Evolutionary conservation across 2,113 vertebrate genomes (phyloP), one percentile per base, ranked within the genome.

Genomic region (Brachypodius melanocephalos): DNA sequence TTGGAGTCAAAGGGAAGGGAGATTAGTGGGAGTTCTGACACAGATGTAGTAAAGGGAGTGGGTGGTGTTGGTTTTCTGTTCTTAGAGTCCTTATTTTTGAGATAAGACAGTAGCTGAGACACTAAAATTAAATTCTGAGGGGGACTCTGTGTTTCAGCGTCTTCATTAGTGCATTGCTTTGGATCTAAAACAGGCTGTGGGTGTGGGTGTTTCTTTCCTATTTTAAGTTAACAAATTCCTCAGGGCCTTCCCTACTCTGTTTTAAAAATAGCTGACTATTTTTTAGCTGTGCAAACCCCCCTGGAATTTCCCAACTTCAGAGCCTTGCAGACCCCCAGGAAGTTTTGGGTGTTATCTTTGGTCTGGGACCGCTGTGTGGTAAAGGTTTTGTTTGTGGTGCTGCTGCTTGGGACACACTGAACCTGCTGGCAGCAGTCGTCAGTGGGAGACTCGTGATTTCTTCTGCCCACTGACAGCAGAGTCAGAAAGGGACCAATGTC

Each of bases 31-130:
- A 89, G 73, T 81, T 84, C 45, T 97, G 88, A 90, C 90, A 88
- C 69, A 85, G 68, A 94, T 76, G 74, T 95, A 96, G 96, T 93
- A 95, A 97, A 95, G 61, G 72, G 43, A 90, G 94, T 95, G 69
- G 95, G 89, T 72, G 36, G 87, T 78, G 73, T 71, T 92, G 85
- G 85, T 62, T 91, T 95, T 89, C 85, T 93, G 80, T 91, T 94
- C 92, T 95, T 88, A 55, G 72, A 84, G 36, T n/a, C 6, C 80
- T 87, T 68, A 55, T 89, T 88, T 89, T 78, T 51, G 38, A 49
- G 65, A 85, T 58, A 88, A 94, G 34, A 57, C 84, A 79, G 74
- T 20, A 92, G 31, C 65, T 87, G 75, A 81, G 45, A 68, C 73
- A 48, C 80, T 95, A 92, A 86, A 91, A 76, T 93, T 89, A 87